A percentile compares a stretch with the other conserved stretches of the same genome.
These are phyloP conservation scores for Ardeotis arabs DNA, from an alignment of 2,113 vertebrate species.

Conservation along the genomic window DNA sequence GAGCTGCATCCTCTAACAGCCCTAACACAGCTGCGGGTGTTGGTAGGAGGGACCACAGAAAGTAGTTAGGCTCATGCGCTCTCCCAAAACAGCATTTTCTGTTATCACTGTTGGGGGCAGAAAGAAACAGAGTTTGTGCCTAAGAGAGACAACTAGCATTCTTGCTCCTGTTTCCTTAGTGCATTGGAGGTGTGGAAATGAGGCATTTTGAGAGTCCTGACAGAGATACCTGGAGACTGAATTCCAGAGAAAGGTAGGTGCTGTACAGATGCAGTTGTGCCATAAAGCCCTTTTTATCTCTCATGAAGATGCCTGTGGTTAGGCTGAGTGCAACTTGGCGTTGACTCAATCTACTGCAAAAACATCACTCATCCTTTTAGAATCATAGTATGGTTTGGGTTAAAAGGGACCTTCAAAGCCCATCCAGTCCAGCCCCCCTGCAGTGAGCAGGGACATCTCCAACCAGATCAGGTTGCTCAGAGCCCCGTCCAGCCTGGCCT, in stretches of 20 bases:
- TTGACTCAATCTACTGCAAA: not conserved
- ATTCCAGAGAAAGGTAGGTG: not conserved
- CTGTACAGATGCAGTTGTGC: not conserved
- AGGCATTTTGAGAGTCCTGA: not conserved
- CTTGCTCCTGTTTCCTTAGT: not conserved
- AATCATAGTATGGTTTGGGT: too few species aligned
- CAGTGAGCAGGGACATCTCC: too few species aligned
- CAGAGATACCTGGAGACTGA: not conserved
- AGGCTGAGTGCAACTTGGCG: not conserved
- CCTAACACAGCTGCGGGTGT: not conserved
- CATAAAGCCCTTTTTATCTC: not conserved
- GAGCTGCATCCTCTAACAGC: not conserved
- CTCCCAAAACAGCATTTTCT: not conserved
- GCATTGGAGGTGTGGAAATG: not conserved
- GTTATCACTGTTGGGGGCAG: not conserved
- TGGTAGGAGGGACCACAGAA: not conserved
- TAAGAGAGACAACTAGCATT: not conserved
- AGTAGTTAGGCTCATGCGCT: not conserved
- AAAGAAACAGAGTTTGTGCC: not conserved
- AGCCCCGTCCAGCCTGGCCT: too few species aligned
- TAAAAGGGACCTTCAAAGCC: too few species aligned
- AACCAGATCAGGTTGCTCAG: too few species aligned
- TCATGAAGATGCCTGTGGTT: not conserved
- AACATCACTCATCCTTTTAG: not conserved
- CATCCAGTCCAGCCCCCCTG: too few species aligned